Evolutionary conservation across 1,140 invertebrate species (phyloP), one percentile per base, ranked within the genome.

Genomic region (Drosophila arizonae): DNA sequence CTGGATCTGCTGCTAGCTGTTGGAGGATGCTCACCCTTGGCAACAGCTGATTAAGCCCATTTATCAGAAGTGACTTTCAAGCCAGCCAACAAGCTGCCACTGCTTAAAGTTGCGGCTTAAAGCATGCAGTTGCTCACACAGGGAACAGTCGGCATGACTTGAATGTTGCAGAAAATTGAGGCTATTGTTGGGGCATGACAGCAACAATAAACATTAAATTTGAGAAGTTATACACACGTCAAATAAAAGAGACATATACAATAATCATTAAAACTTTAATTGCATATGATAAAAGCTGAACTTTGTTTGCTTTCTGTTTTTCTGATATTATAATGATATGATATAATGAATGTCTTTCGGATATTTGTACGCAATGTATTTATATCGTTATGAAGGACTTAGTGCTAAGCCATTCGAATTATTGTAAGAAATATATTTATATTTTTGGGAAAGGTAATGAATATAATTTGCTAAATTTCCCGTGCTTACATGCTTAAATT

Each of bases 201-300:
- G 6, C 6, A 69, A 65, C 17, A 17, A 17, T 17, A 17, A 17
- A 67, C 8, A 41, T 13, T 41, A 45, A 58, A 28, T 64, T 66
- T 66, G 46, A 64, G 68, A 85, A 85, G 65, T 72, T 84, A 80
- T 41, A 6, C 30, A 73, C 52, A 11, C 69, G 56, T 73, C 81
- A 80, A 74, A 74, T 77, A 61, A 58, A 26, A 61, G 67, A 74
- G 65, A 58, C 81, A 85, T 79, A 80, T 30, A 80, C 55, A 77
- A 77, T 85, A 77, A 84, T 77, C 77, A 81, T 75, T 86, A 72
- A 86, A 85, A 73, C 81, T 85, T 85, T 86, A 72, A 85, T 86
- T 84, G 77, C 74, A 51, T 75, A 61, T 51, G 10, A 17, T 13
- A 66, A 84, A 67, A 61, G 46, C 58, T 76, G 56, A 72, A 66